Conservation (phyloP, 2,888 invertebrate species). For the Cosmopolites sordidus region DNA sequence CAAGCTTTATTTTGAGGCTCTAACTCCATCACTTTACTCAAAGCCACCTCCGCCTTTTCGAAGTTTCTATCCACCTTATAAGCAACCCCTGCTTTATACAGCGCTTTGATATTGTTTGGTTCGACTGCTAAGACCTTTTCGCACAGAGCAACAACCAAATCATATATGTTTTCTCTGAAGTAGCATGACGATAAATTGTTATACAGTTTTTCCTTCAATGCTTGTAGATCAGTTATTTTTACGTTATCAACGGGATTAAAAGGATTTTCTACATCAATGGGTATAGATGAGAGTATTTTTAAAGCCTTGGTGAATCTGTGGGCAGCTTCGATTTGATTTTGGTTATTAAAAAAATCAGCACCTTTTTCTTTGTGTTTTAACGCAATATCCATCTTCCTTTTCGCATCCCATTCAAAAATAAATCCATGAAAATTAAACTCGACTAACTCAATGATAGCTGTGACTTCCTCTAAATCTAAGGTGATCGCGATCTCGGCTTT, state of each 20-base stretch:
- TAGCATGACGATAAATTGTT: conserved; percentile 83
- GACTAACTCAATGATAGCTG: conserved; percentile 45
- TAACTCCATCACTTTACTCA: conserved; percentile 53
- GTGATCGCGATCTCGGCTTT: conserved; percentile 47
- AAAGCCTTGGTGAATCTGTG: conserved; percentile 68
- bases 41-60: conserved; percentile 60
- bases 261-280: conserved; percentile 47
- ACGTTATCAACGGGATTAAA: conserved; percentile 53
- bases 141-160: conserved; percentile 62
- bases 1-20: conserved; percentile 66
- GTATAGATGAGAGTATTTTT: conserved; percentile 67
- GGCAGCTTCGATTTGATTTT: conserved; percentile 61
- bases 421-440: conserved; percentile 45
- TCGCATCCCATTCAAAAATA: conserved; percentile 47
- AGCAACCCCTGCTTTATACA: conserved; percentile 52
- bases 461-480: conserved; percentile 37
- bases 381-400: conserved; percentile 47
- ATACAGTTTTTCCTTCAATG: conserved; percentile 64
- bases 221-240: conserved; percentile 51
- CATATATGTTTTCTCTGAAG: conserved; percentile 62
- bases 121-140: conserved; percentile 49
- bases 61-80: conserved; percentile 58
- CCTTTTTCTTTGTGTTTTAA: conserved; percentile 51
- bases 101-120: conserved; percentile 48
- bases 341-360: conserved; percentile 60